Percentiles rank a stretch among this genome's conserved stretches.
Evolutionary conservation across 64 coral and sea anemone genomes (phyloP).

Genomic region (Astreopora myriophthalma): DNA sequence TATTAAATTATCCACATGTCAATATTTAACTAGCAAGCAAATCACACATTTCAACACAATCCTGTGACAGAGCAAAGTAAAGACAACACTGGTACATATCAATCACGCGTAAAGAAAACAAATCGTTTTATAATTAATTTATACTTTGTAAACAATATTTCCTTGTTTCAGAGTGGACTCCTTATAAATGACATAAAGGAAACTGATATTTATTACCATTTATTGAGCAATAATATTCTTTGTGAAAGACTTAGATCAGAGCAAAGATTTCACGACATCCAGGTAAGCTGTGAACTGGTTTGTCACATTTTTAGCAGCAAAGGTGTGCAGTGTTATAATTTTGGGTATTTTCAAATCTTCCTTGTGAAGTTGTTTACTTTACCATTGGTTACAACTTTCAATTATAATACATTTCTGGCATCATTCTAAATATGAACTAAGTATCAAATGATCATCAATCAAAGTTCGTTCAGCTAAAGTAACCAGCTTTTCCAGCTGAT

Average conservation of each 20-base stretch:
- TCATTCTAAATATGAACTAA: too few species aligned
- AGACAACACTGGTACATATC: neutral
- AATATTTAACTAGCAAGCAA: neutral
- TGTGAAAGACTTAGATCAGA: neutral
- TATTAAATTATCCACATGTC: conserved; percentile 13
- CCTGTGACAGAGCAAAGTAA: neutral
- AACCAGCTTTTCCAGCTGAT: too few species aligned
- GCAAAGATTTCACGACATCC: neutral
- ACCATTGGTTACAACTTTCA: too few species aligned
- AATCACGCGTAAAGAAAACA: neutral
- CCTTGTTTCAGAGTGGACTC: neutral
- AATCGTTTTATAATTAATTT: neutral
- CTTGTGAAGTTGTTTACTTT: too few species aligned
- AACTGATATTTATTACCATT: neutral
- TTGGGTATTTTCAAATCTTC: too few species aligned
- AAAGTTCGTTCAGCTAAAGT: too few species aligned
- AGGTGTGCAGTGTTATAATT: too few species aligned
- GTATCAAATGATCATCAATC: too few species aligned
- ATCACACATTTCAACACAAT: neutral
- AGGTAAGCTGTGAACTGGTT: neutral
- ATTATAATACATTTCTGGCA: too few species aligned
- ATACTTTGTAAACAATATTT: neutral
- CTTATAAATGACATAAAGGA: neutral
- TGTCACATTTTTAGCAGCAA: too few species aligned
- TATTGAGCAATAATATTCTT: neutral